Evolutionary conservation across 2,888 invertebrate genomes (phyloP), one percentile per base, ranked within the genome.

Genomic region (Myopa tessellatipennis): DNA sequence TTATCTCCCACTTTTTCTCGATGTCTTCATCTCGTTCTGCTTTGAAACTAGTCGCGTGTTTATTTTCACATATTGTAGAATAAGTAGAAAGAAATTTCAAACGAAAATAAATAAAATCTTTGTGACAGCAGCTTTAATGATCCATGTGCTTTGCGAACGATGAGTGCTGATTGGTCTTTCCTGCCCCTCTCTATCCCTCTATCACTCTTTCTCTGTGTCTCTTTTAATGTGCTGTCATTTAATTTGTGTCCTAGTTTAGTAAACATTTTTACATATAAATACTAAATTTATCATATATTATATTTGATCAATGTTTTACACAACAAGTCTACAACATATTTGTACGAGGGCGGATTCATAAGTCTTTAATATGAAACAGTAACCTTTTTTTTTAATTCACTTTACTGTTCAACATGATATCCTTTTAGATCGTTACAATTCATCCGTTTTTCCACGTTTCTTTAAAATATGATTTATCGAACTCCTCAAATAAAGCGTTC

Each of bases 51-150:
- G 61, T 61, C 73, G 73, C 63, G 73, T 73, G 61, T 73, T 73
- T 61, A 12, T 63, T 63, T 73, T 73, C 50, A 6, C 6, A n/a
- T 73, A 63, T 16, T 18, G 63, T 14, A n/a, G 16, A 26, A 26
- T 26, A 26, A 26, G 26, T 26, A 26, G 26, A 26, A 26, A 26
- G 26, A 26, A 26, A 69, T 69, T 38, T 55, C 12, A 50, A 73
- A 73, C 26, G 7, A 12, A 60, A 60, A 63, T n/a, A 63, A 61
- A 50, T 50, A 73, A 16, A 52, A 3, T 34, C 7, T 55, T n/a
- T n/a, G 58, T 73, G 73, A 73, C 63, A 73, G 73, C 61, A 50
- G 45, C 50, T 73, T 34, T 34, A 61, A 61, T 73, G 73, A 26
- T 34, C 61, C 73, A 73, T 26, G 26, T 26, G 26, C 2, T 26